phyloP scores from a whole-genome alignment of 2,113 vertebrate genomes.

The Columba janthina region DNA sequence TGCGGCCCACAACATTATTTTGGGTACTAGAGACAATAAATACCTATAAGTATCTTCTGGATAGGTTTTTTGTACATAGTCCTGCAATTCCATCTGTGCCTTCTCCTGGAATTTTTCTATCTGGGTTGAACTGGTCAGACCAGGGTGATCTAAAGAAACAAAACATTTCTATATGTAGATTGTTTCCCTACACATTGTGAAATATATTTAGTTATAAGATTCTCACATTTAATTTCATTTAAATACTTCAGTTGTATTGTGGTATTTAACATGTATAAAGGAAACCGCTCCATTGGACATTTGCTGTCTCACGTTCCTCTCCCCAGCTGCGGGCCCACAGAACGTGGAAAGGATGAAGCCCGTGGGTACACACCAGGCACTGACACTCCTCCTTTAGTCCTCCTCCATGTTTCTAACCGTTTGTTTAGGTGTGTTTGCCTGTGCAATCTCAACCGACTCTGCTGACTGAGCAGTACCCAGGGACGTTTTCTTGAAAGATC shows the following conservation, averaged over 20 bases:
- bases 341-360: neutral
- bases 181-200: constrained; percentile 22
- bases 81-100: constrained; percentile 99
- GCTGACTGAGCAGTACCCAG: neutral
- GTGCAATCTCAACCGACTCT: neutral
- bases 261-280: neutral
- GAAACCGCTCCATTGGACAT: neutral
- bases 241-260: neutral
- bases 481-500: neutral
- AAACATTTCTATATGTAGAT: constrained; percentile 49
- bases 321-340: neutral
- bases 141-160: constrained; percentile 90
- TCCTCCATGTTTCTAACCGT: neutral
- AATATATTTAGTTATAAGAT: constrained; percentile 22
- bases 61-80: constrained; percentile 98
- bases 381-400: neutral
- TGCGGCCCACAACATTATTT: neutral
- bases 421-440: neutral
- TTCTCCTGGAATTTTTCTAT: constrained; percentile 99
- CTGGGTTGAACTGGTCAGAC: constrained; percentile 89
- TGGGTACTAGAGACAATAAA: constrained; percentile 58
- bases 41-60: constrained; percentile 97
- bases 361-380: neutral
- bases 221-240: neutral
- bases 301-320: neutral